phyloP scores from a whole-genome alignment of 2,797 vertebrate genomes.

The Ambastaia sidthimunki region DNA sequence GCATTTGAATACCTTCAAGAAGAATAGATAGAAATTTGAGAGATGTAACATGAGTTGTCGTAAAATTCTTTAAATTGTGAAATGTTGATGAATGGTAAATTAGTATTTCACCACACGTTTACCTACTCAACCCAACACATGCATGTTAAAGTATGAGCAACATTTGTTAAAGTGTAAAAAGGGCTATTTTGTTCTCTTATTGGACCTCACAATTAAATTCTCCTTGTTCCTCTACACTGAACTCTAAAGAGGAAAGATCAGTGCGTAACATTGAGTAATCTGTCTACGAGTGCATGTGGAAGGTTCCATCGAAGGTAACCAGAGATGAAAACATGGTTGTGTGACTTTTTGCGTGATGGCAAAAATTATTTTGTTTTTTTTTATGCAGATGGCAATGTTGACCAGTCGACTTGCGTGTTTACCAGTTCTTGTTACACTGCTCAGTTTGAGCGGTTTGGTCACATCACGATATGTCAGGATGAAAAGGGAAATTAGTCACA shows the following conservation, averaged over 20 bases:
- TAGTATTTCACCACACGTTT: not conserved
- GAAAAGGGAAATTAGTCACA: not conserved
- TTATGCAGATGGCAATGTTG: constrained; percentile 41
- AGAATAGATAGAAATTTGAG: not conserved
- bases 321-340: not conserved
- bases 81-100: not conserved
- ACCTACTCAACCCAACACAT: not conserved
- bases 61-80: not conserved
- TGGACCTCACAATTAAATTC: not conserved
- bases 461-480: not conserved
- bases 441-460: constrained; percentile 32
- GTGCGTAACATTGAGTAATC: not conserved
- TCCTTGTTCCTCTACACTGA: not conserved
- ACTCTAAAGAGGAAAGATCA: not conserved
- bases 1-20: not conserved
- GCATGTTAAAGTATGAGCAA: not conserved
- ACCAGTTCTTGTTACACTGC: constrained; percentile 47
- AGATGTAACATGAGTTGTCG: not conserved
- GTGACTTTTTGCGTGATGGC: not conserved
- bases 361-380: constrained; percentile 22
- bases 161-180: not conserved
- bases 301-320: not conserved
- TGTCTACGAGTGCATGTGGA: not conserved
- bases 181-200: not conserved
- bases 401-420: constrained; percentile 19